phyloP scores from a whole-genome alignment of 1,140 invertebrate species.

The Aphelenchoides besseyi region DNA sequence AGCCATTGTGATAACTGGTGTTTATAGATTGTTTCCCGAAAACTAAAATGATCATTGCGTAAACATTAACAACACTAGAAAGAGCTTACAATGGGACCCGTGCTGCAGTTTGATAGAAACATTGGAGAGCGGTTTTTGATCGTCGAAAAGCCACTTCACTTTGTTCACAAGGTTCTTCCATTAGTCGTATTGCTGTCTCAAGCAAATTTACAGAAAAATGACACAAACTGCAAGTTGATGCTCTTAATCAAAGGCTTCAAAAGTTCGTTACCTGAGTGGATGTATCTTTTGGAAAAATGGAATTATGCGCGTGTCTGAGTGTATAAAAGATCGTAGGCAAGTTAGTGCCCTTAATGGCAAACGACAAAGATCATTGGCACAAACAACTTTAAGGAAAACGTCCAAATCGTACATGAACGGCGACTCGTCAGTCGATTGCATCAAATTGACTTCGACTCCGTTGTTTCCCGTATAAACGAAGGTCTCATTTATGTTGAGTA shows the following conservation, averaged over 20 bases:
- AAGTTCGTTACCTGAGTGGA: no score
- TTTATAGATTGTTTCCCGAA: slow-evolving; percentile 15
- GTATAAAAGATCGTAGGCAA: slow-evolving; percentile 13
- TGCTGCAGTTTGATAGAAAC: slow-evolving; percentile 13
- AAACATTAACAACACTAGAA: neutral
- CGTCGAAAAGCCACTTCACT: slow-evolving; percentile 8
- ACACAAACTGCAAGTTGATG: no score
- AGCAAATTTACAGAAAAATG: slow-evolving; percentile 9
- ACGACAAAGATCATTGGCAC: slow-evolving; percentile 13
- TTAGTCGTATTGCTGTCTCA: slow-evolving; percentile 9
- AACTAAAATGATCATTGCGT: slow-evolving; percentile 1
- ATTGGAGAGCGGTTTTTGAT: slow-evolving; percentile 4
- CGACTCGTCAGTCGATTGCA: neutral
- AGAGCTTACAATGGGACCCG: slow-evolving; percentile 10
- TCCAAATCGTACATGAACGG: slow-evolving; percentile 20
- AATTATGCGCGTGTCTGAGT: neutral
- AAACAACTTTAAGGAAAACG: slow-evolving; percentile 4
- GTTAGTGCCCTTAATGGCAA: slow-evolving; percentile 12
- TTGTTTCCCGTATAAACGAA: slow-evolving; percentile 16
- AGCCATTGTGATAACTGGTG: slow-evolving; percentile 18
- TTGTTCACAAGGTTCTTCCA: slow-evolving; percentile 7
- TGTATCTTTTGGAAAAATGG: slow-evolving; percentile 10
- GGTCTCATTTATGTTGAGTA: slow-evolving; percentile 18
- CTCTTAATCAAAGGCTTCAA: no score
- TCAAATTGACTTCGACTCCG: slow-evolving; percentile 1